Base-by-base conservation (phyloP, 1,140 invertebrate genomes). In the Trichonephila clavata region DNA sequence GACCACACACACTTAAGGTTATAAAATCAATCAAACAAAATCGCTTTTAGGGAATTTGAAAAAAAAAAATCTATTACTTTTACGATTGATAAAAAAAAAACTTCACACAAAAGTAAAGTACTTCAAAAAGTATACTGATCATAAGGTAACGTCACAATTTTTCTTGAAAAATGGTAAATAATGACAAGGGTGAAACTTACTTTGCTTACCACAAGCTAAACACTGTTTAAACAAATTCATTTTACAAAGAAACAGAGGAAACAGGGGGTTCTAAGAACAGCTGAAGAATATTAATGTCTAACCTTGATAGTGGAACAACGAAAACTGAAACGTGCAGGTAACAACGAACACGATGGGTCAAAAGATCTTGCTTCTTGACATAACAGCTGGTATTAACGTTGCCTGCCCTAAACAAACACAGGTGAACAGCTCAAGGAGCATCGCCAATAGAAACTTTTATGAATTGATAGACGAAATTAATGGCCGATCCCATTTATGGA, bases 371-470 rank as follows among this genome's bases (percentile, higher is more conserved):
- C 27, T 24, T 71, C 27, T 77, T 39, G 24, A 16, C 27, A 77
- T 32, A 77, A 77, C 71, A 77, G 71, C 71, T 77, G 71, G 71
- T 32, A 27, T 16, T 77, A 32, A 20, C 27, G 71, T 77, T 77
- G 32, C 71, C 71, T 77, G 71, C 18, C 27, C 71, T 77, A 77
- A 77, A 32, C 71, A 77, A 77, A 77, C 71, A 77, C 71, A 77
- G 71, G 71, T 77, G 71, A 77, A 32, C 71, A 32, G 27, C 18
- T 77, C 24, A 7, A 77, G 71, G 27, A 27, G 71, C 71, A 77
- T 27, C 27, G 27, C 27, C 71, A 77, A 77, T 77, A 77, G 71
- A 77, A 77, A 77, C 71, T 77, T 77, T 77, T 77, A 77, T 39
- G 71, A 77, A 77, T 77, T 77, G 71, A 77, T 77, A 18, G 7